These are phyloP conservation scores for Muntiacus muntjak DNA, from an alignment of 2,113 vertebrate species.

Conservation along the genomic window DNA sequence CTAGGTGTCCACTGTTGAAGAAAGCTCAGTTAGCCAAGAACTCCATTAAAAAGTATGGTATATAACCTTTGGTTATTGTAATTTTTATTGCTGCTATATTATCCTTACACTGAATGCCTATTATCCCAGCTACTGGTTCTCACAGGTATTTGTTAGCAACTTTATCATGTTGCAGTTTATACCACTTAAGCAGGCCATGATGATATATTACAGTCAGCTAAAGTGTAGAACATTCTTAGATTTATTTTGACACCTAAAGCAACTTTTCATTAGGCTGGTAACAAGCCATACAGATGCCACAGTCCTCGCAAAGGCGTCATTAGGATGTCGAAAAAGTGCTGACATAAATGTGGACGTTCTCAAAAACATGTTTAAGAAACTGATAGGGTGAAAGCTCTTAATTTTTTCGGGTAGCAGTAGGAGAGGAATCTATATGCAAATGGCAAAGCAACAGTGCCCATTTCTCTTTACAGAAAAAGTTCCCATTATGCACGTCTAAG, in stretches of 20 bases:
- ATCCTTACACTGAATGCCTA: conserved; percentile 57
- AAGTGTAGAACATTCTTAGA: conserved; percentile 72
- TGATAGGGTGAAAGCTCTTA: conserved; percentile 64
- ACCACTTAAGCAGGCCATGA: conserved; percentile 62
- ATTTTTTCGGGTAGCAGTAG: conserved; percentile 63
- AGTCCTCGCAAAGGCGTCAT: conserved; percentile 59
- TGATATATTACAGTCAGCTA: conserved; percentile 73
- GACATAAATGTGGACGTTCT: conserved; percentile 71
- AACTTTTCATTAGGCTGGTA: conserved; percentile 77
- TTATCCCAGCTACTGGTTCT: conserved; percentile 66
- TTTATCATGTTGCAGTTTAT: conserved; percentile 71
- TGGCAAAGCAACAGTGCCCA: conserved; percentile 26
- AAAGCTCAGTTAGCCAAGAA: conserved; percentile 54
- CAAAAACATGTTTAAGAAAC: conserved; percentile 66
- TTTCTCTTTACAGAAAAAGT: conserved; percentile 55
- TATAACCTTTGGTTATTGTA: conserved; percentile 63
- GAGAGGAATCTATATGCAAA: conserved; percentile 59
- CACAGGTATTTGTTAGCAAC: conserved; percentile 65
- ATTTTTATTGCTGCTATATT: conserved; percentile 59
- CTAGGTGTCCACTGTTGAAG: not conserved
- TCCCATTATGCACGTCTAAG: conserved; percentile 13
- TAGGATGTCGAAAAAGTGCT: conserved; percentile 68
- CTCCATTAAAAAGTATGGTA: conserved; percentile 52
- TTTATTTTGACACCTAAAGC: conserved; percentile 77
- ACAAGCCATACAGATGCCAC: conserved; percentile 73